These are phyloP conservation scores for Tinea semifulvella DNA, from an alignment of 2,888 invertebrate genomes.

Conservation along the genomic window DNA sequence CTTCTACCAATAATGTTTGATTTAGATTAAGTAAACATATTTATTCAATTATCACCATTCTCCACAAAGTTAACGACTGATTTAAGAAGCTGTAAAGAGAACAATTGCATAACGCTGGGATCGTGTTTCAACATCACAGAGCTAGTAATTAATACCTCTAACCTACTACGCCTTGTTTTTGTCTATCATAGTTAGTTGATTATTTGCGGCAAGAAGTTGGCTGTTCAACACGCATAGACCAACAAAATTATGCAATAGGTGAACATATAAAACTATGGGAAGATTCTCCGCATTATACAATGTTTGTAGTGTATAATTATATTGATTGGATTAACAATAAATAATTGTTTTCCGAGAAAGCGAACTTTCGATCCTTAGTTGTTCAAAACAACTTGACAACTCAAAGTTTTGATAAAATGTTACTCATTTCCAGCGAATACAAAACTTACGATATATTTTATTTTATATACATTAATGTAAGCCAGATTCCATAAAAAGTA, in stretches of 20 bases:
- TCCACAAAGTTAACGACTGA: background rate
- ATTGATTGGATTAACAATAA: constrained; percentile 7
- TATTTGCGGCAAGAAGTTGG: constrained; percentile 4
- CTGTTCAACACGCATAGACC: constrained; percentile 11
- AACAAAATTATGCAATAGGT: constrained; percentile 12
- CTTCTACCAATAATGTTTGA: background rate
- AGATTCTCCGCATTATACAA: constrained; percentile 8
- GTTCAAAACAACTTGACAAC: too few species aligned
- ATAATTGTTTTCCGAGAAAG: constrained; percentile 1
- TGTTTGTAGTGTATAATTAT: constrained; percentile 6
- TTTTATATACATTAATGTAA: too few species aligned
- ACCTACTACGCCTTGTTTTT: constrained; percentile 37
- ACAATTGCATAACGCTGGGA: constrained; percentile 11
- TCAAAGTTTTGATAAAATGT: constrained; percentile 1
- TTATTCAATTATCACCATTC: too few species aligned
- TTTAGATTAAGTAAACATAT: too few species aligned
- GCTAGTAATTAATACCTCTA: constrained; percentile 30
- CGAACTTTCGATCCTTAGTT: background rate
- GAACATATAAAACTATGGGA: constrained; percentile 8
- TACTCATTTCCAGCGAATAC: too few species aligned
- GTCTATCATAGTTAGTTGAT: constrained; percentile 19
- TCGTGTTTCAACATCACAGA: constrained; percentile 1
- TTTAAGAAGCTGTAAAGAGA: background rate
- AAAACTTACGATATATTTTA: too few species aligned
- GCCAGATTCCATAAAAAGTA: too few species aligned